Evolutionary conservation across 2,888 invertebrate genomes (phyloP), one percentile per base, ranked within the genome.

Genomic region (Fragum sueziense): DNA sequence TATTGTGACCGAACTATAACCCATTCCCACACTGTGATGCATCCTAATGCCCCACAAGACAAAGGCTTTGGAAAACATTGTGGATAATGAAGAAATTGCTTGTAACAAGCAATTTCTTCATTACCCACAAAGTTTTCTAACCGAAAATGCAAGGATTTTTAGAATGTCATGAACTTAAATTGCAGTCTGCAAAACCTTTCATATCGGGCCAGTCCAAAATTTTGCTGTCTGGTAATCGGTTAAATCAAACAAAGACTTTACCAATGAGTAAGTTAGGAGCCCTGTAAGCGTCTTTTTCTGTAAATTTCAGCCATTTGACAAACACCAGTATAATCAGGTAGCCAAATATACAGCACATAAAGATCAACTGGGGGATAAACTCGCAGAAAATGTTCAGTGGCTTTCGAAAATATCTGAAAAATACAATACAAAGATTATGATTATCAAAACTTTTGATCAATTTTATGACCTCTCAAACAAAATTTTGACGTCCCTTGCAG

Each of bases 271-370:
- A 97, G 0, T 98, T 98, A 0, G 99, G 99, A 20, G 99, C 99
- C 93, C 97, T 97, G 69, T 93, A 94, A 0, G 96, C 86, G n/a
- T 79, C 80, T 9, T 62, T 86, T 11, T 89, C 89, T 37, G 90
- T 86, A 80, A 89, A 98, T 74, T 95, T 93, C 62, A 97, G 95
- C 99, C 99, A 99, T 94, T 99, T 99, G 93, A 97, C 96, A 94
- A 99, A 97, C 95, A 99, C 98, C 79, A 99, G 95, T 81, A 98
- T 93, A 82, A 97, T 97, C 95, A 99, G 96, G 94, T 99, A 99
- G 93, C 98, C 96, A 95, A 99, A 99, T 86, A 99, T 95, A 91
- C 97, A 96, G 67, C 95, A 91, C 87, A 99, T 94, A 94, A 99
- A 99, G 86, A 98, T 94, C 85, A 99, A 95, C 94, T 99, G 99